Conservation (phyloP, 2,113 vertebrate species). For the Dromiciops gliroides region DNA sequence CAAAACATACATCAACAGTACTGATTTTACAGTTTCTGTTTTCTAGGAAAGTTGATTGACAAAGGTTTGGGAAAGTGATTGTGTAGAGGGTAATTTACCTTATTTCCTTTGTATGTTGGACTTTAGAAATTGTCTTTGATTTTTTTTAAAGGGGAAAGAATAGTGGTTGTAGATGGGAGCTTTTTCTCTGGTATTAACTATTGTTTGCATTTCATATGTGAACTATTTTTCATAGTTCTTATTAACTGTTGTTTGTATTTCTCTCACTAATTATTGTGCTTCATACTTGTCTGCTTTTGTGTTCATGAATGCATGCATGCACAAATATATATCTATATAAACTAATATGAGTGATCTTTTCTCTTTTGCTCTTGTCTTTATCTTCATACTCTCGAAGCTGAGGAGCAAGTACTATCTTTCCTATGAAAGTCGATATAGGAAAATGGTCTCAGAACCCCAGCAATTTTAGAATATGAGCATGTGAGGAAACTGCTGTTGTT, state of each 20-base stretch:
- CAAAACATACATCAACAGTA: conserved; percentile 53
- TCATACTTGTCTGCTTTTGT: background rate
- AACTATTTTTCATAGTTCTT: background rate
- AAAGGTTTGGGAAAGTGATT: background rate
- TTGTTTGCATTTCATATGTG: background rate
- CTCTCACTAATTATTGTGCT: background rate
- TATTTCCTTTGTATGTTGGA: background rate
- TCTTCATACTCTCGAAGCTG: conserved; percentile 17
- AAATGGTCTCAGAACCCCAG: background rate
- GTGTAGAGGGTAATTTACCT: conserved; percentile 12
- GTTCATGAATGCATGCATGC: background rate
- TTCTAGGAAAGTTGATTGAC: conserved; percentile 28
- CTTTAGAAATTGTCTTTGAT: conserved; percentile 13
- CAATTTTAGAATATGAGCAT: background rate
- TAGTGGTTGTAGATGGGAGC: background rate
- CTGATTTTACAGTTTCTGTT: conserved; percentile 31
- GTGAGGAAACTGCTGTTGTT: background rate
- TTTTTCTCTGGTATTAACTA: background rate
- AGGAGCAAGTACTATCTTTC: background rate
- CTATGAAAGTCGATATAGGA: conserved; percentile 22
- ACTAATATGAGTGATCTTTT: background rate
- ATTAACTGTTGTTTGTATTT: background rate
- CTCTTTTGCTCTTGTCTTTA: conserved; percentile 35
- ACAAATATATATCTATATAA: background rate
- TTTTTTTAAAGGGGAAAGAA: conserved; percentile 34